Base-by-base conservation (phyloP, 2,113 vertebrate genomes). In the Mohoua ochrocephala region DNA sequence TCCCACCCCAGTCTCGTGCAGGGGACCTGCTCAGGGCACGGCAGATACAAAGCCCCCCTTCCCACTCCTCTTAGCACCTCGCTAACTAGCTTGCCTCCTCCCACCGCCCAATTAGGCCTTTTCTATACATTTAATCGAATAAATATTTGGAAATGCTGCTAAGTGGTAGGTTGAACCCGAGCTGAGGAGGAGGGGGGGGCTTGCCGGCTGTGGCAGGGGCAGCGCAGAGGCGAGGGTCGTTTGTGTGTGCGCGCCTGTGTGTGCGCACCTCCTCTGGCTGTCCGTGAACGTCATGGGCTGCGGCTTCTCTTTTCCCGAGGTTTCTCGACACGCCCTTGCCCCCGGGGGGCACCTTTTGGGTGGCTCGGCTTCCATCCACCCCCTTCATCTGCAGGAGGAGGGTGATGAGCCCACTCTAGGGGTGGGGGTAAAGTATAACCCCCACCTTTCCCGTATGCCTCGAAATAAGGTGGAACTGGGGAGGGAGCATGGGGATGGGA, bases 101-200 rank as follows among this genome's bases (percentile, higher is more conserved):
- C 91, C 78, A 81, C 75, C 0, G 19, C 79, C 89, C 94, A 91
- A 45, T 91, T 77, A 91, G 61, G 79, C 75, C 57, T 73, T 88
- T 91, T 84, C 82, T 85, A 67, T 64, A 95, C 74, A 77, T 77
- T 79, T 78, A 94, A 67, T 63, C 41, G 54, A 84, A 91, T 91
- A 95, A 91, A 96, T 96, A 95, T 92, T 94, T 96, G 93, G 83
- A 92, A 94, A 79, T 67, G 76, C 42, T 71, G 60, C 60, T 68
- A 91, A 91, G 84, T 84, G 94, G 80, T 49, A 92, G 93, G 80
- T 33, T 71, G 89, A 84, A 63, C 52, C 42, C 44, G 8, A 80
- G 64, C 54, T 84, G 81, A 80, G 83, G 50, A 31, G 28, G 27
- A 65, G 59, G 39, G 42, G 39, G 42, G 18, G 20, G 19, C 13